Conservation (phyloP, 1,140 invertebrate genomes). For the Heliconius melpomene region DNA sequence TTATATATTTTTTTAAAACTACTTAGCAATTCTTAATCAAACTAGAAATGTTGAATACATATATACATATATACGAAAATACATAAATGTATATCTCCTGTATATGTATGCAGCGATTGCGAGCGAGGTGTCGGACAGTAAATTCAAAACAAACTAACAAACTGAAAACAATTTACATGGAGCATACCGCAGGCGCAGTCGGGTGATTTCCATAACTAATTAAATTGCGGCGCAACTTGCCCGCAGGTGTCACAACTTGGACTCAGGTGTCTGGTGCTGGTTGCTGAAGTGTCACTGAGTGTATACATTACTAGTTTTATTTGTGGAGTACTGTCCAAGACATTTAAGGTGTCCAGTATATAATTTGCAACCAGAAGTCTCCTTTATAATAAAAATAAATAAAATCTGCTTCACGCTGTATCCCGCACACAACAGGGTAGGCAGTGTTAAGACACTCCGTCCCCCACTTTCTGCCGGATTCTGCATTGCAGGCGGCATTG, state of each 20-base stretch:
- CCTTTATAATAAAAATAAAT: too few relatives aligned
- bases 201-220: constrained; percentile 35
- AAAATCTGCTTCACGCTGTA: too few relatives aligned
- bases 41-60: neutral
- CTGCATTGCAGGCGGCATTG: too few relatives aligned
- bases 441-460: too few relatives aligned
- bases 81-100: neutral
- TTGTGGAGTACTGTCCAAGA: neutral
- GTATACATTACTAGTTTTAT: constrained; percentile 3
- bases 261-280: neutral
- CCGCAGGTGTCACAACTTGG: constrained; percentile 29
- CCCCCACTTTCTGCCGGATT: too few relatives aligned
- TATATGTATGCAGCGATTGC: neutral
- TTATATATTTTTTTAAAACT: too few relatives aligned
- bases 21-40: neutral
- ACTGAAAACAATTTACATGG: constrained; percentile 36
- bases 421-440: too few relatives aligned
- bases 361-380: too few relatives aligned
- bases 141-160: constrained; percentile 32
- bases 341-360: too few relatives aligned
- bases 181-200: constrained; percentile 19
- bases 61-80: neutral
- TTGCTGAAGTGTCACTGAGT: neutral
- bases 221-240: constrained; percentile 31
- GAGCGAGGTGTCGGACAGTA: constrained; percentile 18